phyloP scores from a whole-genome alignment of 1,140 invertebrate species.

The Euwallacea fornicatus region DNA sequence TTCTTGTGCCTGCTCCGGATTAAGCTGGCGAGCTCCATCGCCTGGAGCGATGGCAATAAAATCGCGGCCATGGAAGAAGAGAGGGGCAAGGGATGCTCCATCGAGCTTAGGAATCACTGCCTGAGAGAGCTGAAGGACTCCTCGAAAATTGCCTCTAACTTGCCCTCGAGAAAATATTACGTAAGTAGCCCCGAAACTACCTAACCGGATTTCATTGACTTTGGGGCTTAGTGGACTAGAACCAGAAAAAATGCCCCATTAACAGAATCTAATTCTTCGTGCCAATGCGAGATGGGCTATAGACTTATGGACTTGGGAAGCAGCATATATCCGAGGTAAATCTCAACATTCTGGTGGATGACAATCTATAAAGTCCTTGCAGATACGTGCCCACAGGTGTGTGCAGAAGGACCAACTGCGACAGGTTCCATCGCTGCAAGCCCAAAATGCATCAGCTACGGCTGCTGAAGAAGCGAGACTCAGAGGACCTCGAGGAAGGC shows the following conservation, averaged over 20 bases:
- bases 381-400: not conserved
- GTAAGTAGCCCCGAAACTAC: too few relatives aligned
- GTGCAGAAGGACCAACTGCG: not conserved
- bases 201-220: too few relatives aligned
- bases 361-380: not conserved
- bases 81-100: too few relatives aligned
- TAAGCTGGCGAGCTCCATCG: too few relatives aligned
- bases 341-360: not conserved
- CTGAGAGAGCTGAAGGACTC: too few relatives aligned
- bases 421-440: not conserved
- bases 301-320: conserved; percentile 41
- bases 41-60: too few relatives aligned
- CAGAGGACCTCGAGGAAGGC: not conserved
- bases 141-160: too few relatives aligned
- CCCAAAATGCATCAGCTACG: not conserved
- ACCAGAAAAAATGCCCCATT: not conserved
- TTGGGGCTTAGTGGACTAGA: not conserved
- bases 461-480: not conserved
- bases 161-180: too few relatives aligned
- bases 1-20: too few relatives aligned
- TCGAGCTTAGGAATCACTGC: too few relatives aligned
- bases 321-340: conserved; percentile 41
- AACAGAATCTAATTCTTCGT: not conserved
- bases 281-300: conserved; percentile 37
- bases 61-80: too few relatives aligned